phyloP scores from a whole-genome alignment of 2,888 invertebrate genomes.

The Drosophila testacea region DNA sequence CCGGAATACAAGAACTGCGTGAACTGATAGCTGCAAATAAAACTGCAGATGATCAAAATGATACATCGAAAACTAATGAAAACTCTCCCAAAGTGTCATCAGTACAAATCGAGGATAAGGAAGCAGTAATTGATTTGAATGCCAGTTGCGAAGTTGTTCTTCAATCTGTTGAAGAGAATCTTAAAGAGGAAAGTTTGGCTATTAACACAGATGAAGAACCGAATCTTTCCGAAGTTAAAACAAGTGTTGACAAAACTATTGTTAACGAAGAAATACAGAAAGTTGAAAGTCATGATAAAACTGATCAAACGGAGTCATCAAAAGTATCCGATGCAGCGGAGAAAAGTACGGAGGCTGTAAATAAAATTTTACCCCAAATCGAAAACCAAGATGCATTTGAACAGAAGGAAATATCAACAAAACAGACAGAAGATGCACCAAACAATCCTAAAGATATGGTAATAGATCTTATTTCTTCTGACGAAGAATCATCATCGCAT shows the following conservation, averaged over 20 bases:
- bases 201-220: neutral
- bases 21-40: neutral
- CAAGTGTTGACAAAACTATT: neutral
- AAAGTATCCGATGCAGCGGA: neutral
- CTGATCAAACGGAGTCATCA: neutral
- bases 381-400: neutral
- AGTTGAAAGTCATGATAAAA: neutral
- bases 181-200: neutral
- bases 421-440: neutral
- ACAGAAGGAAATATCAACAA: neutral
- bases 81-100: neutral
- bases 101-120: neutral
- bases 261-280: neutral
- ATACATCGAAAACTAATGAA: neutral
- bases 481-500: neutral
- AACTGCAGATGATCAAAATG: neutral
- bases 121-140: conserved; percentile 10
- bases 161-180: neutral
- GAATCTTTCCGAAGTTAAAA: too few species aligned
- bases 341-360: neutral
- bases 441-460: neutral
- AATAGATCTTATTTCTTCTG: conserved; percentile 8
- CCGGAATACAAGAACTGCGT: neutral
- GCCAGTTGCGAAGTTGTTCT: neutral
- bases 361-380: neutral